Evolutionary conservation across 2,888 invertebrate genomes (phyloP).

Genomic region (Petrolisthes manimaculis): DNA sequence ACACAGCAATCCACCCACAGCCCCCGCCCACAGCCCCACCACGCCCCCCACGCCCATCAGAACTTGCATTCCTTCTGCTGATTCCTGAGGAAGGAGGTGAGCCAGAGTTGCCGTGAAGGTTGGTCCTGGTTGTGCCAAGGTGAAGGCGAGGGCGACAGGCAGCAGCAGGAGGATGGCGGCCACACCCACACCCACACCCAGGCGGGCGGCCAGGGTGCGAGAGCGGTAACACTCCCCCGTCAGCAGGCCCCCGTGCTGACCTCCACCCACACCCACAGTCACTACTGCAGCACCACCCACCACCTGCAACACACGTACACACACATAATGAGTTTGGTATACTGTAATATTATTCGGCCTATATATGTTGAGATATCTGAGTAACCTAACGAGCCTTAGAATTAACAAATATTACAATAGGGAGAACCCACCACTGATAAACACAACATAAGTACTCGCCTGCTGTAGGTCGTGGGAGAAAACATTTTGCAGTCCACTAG

Average conservation of each 20-base stretch:
- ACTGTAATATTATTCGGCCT: not conserved
- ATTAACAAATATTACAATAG: too few species aligned
- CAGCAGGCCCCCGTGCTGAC: conserved; percentile 43
- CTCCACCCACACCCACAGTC: conserved; percentile 42
- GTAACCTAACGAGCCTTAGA: too few species aligned
- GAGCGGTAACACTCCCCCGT: conserved; percentile 45
- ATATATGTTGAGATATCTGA: not conserved
- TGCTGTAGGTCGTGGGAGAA: conserved; percentile 44
- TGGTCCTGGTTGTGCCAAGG: conserved; percentile 30
- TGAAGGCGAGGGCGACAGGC: conserved; percentile 43
- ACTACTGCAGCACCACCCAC: conserved; percentile 56
- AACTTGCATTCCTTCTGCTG: conserved; percentile 45
- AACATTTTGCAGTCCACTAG: conserved; percentile 19
- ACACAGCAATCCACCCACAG: conserved; percentile 29
- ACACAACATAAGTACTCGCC: conserved; percentile 6
- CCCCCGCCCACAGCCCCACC: conserved; percentile 51
- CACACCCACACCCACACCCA: conserved; percentile 49
- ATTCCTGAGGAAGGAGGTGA: conserved; percentile 42
- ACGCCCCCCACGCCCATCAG: conserved; percentile 50
- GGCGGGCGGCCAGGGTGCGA: conserved; percentile 16
- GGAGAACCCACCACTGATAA: too few species aligned
- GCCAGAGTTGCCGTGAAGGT: conserved; percentile 36
- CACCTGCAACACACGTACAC: conserved; percentile 30
- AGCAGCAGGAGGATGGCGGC: conserved; percentile 47
- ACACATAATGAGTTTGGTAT: not conserved